Percentiles rank a stretch among this genome's conserved stretches.
Conservation (phyloP, 1,140 invertebrate species). For the Odontomachus brunneus region DNA sequence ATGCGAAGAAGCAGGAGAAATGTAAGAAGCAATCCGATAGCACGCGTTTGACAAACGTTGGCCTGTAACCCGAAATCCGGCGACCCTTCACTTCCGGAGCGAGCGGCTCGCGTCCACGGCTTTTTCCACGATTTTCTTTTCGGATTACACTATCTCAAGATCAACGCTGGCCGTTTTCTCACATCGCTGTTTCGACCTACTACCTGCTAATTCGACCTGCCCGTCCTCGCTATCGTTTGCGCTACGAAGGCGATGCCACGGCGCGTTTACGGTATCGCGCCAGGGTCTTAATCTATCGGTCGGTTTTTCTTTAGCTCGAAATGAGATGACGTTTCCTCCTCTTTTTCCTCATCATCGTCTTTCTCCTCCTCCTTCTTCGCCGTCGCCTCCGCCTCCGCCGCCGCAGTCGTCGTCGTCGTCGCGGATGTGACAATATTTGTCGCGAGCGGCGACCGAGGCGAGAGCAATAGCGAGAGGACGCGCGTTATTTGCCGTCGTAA, state of each 20-base stretch:
- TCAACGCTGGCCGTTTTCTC: constrained; percentile 20
- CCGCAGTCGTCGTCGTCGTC: neutral
- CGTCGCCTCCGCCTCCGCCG: no score
- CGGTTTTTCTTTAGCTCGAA: constrained; percentile 41
- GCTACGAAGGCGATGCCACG: constrained; percentile 10
- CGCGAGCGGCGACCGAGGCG: constrained; percentile 63
- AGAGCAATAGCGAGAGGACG: constrained; percentile 70
- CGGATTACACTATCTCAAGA: constrained; percentile 45
- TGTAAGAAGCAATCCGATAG: no score
- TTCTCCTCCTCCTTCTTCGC: neutral
- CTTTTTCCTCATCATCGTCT: neutral
- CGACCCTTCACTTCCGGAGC: no score
- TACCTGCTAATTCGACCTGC: constrained; percentile 74
- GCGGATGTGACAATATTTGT: constrained; percentile 80
- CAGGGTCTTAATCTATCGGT: constrained; percentile 69
- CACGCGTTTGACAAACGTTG: no score
- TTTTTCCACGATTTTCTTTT: constrained; percentile 43
- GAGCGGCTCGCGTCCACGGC: no score
- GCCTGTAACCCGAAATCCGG: no score
- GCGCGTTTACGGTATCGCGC: constrained; percentile 62
- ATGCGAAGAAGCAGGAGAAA: no score
- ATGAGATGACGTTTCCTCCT: constrained; percentile 58
- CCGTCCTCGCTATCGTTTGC: constrained; percentile 65
- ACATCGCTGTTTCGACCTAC: constrained; percentile 59
- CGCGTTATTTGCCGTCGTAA: constrained; percentile 80